Conservation (phyloP, 2,113 vertebrate species). For the Stercorarius parasiticus region DNA sequence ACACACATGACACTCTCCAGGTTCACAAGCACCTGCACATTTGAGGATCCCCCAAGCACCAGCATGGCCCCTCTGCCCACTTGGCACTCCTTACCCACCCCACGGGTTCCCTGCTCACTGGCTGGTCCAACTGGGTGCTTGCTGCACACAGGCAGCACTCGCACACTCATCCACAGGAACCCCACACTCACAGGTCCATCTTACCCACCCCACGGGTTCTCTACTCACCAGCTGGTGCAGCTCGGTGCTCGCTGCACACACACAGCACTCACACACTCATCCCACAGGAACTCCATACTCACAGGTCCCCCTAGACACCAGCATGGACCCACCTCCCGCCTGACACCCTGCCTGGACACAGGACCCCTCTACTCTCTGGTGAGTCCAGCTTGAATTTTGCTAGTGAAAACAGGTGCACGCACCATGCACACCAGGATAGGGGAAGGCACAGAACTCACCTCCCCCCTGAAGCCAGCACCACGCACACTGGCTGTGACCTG, state of each 20-base stretch:
- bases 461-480: neutral
- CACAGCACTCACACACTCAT: neutral
- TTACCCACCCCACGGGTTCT: neutral
- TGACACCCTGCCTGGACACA: neutral
- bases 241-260: neutral
- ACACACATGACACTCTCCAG: neutral
- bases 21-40: neutral
- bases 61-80: neutral
- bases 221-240: neutral
- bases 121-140: neutral
- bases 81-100: fast-evolving
- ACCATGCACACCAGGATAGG: neutral
- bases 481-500: neutral
- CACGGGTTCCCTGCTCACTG: fast-evolving
- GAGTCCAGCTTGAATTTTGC: neutral
- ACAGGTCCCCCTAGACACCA: neutral
- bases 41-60: neutral
- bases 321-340: fast-evolving
- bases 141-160: neutral
- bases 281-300: neutral
- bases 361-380: fast-evolving
- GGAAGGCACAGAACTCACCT: neutral
- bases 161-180: neutral
- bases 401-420: fast-evolving
- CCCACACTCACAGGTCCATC: neutral